Base-by-base conservation (phyloP, 2,888 invertebrate genomes). In the Acrobasis repandana region DNA sequence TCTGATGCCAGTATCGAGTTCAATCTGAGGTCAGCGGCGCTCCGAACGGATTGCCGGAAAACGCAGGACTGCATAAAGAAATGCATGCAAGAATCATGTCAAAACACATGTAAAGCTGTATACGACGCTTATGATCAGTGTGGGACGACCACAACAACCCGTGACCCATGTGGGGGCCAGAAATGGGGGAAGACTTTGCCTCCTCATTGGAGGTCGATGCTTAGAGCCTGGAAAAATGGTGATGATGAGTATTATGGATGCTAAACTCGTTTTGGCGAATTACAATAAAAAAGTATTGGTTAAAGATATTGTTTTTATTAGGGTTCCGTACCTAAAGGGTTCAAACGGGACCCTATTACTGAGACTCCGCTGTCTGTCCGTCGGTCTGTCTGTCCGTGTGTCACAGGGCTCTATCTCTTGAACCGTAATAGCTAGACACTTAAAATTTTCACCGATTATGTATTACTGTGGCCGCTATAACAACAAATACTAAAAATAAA, bases 101-200 rank as follows among this genome's bases (percentile, higher is more conserved):
- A 38, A 9, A 2, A 54, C 9, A 6, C 6, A 9, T 54, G 54
- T 9, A 11, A 38, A 14, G 14, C 5, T 6, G 18, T 54, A 0
- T 18, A 20, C 6, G 54, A 54, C 8, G 14, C 18, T 0, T 18
- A 16, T 2, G n/a, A 50, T 10, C 11, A 11, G 14, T 50, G 50
- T 33, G 28, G 2, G 1, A 18, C 16, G 11, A 36, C 36, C 38
- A 18, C 38, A 8, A 38, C 38, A 0, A 54, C 18, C 1, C 2
- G 8, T 0, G 36, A 54, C 2, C 54, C 38, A 1, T 38, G 54
- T n/a, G 52, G 9, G 18, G 48, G 48, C 9, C 14, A 18, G 5
- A 50, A 50, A 14, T 50, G 50, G 50, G 50, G 50, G 33, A 50
- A 50, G 14, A 50, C 50, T 28, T 14, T 50, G 28, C 50, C 50